Percentiles rank a stretch among this genome's conserved stretches.
phyloP scores from a whole-genome alignment of 2,888 invertebrate genomes.

The Coenonympha arcania region DNA sequence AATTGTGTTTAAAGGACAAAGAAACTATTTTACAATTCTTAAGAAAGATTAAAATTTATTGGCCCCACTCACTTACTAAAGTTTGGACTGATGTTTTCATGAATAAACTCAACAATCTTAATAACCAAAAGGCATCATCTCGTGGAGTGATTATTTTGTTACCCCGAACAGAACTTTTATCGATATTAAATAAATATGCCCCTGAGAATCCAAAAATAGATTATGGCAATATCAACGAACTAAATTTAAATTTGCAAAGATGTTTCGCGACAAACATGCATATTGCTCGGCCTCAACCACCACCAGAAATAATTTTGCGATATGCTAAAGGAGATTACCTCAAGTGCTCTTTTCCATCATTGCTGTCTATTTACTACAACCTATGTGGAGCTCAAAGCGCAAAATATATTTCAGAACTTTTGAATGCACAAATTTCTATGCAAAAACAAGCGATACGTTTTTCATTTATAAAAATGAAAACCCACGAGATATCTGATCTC shows the following conservation, averaged over 20 bases:
- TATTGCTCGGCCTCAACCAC: conserved; percentile 47
- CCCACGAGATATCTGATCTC: conserved; percentile 36
- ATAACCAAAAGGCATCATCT: conserved; percentile 39
- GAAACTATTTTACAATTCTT: conserved; percentile 33
- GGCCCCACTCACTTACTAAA: conserved; percentile 41
- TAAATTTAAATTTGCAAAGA: conserved; percentile 43
- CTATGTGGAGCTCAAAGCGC: conserved; percentile 34
- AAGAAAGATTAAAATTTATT: conserved; percentile 49
- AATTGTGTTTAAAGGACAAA: conserved; percentile 35
- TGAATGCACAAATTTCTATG: conserved; percentile 47
- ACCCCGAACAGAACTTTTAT: conserved; percentile 33
- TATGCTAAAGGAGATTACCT: conserved; percentile 57
- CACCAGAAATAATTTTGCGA: conserved; percentile 40
- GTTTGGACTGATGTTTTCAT: conserved; percentile 39
- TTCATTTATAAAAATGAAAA: conserved; percentile 41
- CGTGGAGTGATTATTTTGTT: conserved; percentile 45
- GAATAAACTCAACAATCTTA: conserved; percentile 32
- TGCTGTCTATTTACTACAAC: conserved; percentile 50
- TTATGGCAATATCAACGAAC: conserved; percentile 44
- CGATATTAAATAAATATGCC: conserved; percentile 42
- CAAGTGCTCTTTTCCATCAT: conserved; percentile 50
- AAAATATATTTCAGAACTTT: conserved; percentile 39
- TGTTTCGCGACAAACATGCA: conserved; percentile 56
- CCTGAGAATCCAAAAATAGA: conserved; percentile 46
- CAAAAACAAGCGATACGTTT: conserved; percentile 56